Evolutionary conservation across 2,113 vertebrate genomes (phyloP), one percentile per base, ranked within the genome.

Genomic region (Thomomys bottae): DNA sequence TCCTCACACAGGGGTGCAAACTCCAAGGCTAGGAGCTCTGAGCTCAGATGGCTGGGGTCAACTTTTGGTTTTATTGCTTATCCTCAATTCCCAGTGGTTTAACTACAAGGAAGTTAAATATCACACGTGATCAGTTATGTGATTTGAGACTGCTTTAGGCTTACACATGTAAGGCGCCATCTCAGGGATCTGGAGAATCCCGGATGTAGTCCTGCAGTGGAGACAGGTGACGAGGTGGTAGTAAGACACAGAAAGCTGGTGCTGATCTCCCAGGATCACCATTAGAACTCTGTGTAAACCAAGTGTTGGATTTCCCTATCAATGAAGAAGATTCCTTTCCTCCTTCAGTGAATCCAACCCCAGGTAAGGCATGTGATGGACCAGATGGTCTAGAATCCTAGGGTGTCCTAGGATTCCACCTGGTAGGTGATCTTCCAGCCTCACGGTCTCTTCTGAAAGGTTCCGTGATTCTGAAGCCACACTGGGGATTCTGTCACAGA

Each of bases 321-420:
- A 34, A 54, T 12, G 49, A 24, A 82, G 21, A 54, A 32, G 54
- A 77, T 15, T 63, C 67, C 68, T 67, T 68, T 81, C 36, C 63
- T 38, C 24, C 72, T 67, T 28, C 79, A 70, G 42, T 28, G 38
- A 86, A 76, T 26, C 32, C 40, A 68, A n/a, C 26, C 26, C 54
- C 54, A 87, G 76, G 40, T 45, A 77, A 36, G 38, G 26, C 68
- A 4, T 12, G 70, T 68, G 64, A 77, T 70, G 36, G 59, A 71
- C 36, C 32, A 82, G 64, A 81, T 45, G 34, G n/a, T 76, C 75
- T 75, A 40, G 84, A 86, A 76, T 72, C 71, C 78, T 71, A n/a
- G 73, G 68, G 36, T 42, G 28, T 66, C 24, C 26, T 24, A 21
- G n/a, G 72, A 88, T 87, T 66, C 81, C 42, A 49, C 10, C 49